A percentile compares a stretch with the other conserved stretches of the same genome.
These are phyloP conservation scores for Micromys minutus DNA, from an alignment of 2,113 vertebrate species.

Conservation along the genomic window DNA sequence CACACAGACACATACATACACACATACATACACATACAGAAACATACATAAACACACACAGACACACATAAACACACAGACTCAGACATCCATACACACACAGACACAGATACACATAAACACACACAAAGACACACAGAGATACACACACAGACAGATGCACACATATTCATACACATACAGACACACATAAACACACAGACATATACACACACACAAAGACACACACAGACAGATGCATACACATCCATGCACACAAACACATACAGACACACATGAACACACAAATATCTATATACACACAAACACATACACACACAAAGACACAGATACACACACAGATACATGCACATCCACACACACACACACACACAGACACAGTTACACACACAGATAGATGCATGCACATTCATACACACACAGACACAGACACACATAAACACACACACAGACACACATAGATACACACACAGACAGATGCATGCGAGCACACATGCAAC, in stretches of 20 bases:
- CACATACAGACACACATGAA: not conserved
- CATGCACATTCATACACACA: not conserved
- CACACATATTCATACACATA: not conserved
- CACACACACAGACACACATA: not conserved
- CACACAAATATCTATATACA: not conserved
- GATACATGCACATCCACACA: too few species aligned
- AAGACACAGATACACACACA: not conserved
- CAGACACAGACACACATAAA: not conserved
- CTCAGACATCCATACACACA: too few species aligned
- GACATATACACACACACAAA: not conserved
- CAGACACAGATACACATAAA: not conserved
- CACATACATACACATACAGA: not conserved
- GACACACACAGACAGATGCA: accelerated
- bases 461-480: not conserved
- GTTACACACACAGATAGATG: not conserved
- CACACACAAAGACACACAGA: too few species aligned
- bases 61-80: accelerated
- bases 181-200: not conserved
- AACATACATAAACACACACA: not conserved
- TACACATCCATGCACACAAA: not conserved
- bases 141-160: not conserved
- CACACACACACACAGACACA: not conserved
- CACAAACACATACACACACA: not conserved
- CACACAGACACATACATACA: not conserved
- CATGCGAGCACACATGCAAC: not conserved